These are phyloP conservation scores for Gyrodactylus bullatarudis DNA, from an alignment of 1,140 invertebrate species.

Conservation along the genomic window DNA sequence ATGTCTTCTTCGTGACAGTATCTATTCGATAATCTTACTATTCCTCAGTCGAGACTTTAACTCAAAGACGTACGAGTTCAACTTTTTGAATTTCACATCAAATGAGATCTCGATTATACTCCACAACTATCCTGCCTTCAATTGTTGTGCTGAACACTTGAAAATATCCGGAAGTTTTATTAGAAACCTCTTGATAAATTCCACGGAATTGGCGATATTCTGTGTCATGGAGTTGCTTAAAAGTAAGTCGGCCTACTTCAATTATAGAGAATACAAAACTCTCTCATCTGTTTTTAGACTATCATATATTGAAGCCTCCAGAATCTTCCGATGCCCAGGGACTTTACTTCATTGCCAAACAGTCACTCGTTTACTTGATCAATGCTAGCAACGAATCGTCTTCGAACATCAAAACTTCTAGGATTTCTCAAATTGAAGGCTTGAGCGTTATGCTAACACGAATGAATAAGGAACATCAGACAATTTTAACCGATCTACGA, in stretches of 20 bases:
- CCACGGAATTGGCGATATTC: not conserved
- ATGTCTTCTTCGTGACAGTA: not conserved
- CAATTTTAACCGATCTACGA: not conserved
- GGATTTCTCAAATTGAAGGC: not conserved
- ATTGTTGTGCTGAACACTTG: not conserved
- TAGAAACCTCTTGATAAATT: not conserved
- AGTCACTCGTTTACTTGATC: not conserved
- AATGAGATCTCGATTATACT: not conserved
- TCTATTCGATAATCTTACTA: slow-evolving; percentile 1
- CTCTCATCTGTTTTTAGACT: not conserved
- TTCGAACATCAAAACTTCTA: not conserved
- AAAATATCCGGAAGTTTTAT: not conserved
- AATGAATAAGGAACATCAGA: not conserved
- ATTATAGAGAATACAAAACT: not conserved
- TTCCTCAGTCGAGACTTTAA: not conserved
- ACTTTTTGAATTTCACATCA: not conserved
- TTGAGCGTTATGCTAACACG: not conserved
- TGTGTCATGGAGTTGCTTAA: not conserved
- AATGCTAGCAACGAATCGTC: not conserved
- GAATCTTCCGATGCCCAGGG: not conserved
- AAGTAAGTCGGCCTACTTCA: not conserved
- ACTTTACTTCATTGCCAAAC: not conserved
- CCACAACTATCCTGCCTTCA: not conserved
- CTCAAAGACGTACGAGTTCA: not conserved
- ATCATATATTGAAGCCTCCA: not conserved